Base-by-base conservation (phyloP, 2,113 vertebrate genomes). In the Bubo blakistoni region DNA sequence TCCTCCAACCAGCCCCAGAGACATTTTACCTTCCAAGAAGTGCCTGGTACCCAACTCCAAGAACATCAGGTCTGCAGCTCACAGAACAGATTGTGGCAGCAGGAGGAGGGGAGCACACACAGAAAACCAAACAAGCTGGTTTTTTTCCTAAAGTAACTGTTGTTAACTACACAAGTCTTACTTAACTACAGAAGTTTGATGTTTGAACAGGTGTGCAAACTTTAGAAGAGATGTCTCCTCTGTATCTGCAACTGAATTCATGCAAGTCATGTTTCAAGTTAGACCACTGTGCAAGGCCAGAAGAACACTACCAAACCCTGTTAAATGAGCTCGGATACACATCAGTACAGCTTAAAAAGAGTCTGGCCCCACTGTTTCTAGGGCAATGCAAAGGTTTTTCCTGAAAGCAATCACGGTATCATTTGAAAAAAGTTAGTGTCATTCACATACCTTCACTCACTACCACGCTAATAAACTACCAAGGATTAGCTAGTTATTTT, bases 201-300 rank as follows among this genome's bases (percentile, higher is more conserved):
- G 11, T 81, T 57, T 70, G 20, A 94, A 81, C 61, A 90, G 49
- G 83, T 80, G 54, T 70, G 29, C 67, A 95, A 95, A 90, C 46
- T 81, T 13, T 5, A 42, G 12, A 82, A 80, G 27, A 59, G 6
- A 65, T 49, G 11, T 52, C 52, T 93, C 32, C 32, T 61, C 22
- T 62, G 2, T 19, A 93, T 19, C 46, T 73, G 36, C 40, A 93
- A 66, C 26, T 79, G 47, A 16, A 61, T 62, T 73, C 34, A 72
- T 18, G 0, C 22, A 69, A 83, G 65, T 51, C n/a, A 59, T 2
- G 5, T 51, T 87, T 88, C 38, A 61, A 46, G 44, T 52, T 57
- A 62, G 27, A 65, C 6, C 13, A 52, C 27, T 62, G 40, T 4
- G 9, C 27, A 54, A 79, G 69, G 58, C 29, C 32, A 16, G 8